Percentiles rank a stretch among this genome's conserved stretches.
Evolutionary conservation across 2,113 vertebrate genomes (phyloP).

Genomic region (Columba janthina): DNA sequence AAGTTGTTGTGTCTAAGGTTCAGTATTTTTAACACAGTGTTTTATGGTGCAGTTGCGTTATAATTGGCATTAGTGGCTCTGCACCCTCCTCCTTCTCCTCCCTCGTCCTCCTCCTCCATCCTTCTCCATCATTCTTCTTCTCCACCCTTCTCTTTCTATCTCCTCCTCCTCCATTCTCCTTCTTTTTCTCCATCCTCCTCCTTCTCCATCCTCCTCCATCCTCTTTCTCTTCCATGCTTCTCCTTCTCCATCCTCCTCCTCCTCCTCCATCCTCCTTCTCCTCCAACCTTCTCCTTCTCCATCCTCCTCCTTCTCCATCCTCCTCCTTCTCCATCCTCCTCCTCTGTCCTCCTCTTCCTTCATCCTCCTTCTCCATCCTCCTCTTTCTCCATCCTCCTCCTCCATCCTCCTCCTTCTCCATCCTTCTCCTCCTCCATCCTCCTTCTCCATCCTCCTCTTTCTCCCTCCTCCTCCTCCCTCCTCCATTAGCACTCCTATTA

Average conservation of each 20-base stretch:
- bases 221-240: too few species aligned
- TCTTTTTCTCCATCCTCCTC: neutral
- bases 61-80: neutral
- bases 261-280: neutral
- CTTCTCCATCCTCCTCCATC: neutral
- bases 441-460: neutral
- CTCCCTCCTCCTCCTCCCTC: neutral
- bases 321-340: neutral
- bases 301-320: neutral
- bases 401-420: neutral
- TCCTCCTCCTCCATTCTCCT: neutral
- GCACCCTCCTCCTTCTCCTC: neutral
- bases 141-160: neutral
- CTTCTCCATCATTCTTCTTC: neutral
- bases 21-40: too few species aligned
- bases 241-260: too few species aligned
- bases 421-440: neutral
- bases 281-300: neutral
- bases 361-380: neutral
- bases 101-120: neutral
- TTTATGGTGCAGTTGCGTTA: neutral
- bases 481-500: neutral
- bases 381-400: neutral
- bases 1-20: neutral
- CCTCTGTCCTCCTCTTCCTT: too few species aligned